Percentiles rank a stretch among this genome's conserved stretches.
Conservation (phyloP, 2,113 vertebrate species). For the Ammodytes dubius region DNA sequence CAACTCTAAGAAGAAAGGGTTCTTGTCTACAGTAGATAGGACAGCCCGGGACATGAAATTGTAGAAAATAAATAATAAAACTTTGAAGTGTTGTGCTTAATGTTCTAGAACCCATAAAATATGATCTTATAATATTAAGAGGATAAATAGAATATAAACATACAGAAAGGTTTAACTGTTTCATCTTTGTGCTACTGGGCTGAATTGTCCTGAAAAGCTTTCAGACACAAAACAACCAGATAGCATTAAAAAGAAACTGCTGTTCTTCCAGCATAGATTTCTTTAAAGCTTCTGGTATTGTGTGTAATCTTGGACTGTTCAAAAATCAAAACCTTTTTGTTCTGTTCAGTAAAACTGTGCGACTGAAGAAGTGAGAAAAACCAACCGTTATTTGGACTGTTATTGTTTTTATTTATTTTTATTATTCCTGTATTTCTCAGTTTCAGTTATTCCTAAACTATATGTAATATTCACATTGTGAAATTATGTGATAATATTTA, state of each 20-base stretch:
- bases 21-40: conserved; percentile 29
- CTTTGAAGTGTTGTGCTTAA: conserved; percentile 18
- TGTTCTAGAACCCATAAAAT: conserved; percentile 12
- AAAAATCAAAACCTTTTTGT: not conserved
- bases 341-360: not conserved
- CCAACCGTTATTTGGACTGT: too few relatives aligned
- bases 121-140: not conserved
- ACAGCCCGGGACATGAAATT: conserved; percentile 9
- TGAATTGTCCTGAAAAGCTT: not conserved
- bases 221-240: not conserved
- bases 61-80: not conserved
- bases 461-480: not conserved
- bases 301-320: not conserved
- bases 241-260: not conserved
- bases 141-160: not conserved
- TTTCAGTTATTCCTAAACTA: not conserved
- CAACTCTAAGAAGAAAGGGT: conserved; percentile 20
- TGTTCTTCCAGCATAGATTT: not conserved
- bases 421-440: not conserved
- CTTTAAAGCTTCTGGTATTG: not conserved
- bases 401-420: not conserved
- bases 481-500: conserved; percentile 1
- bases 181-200: too few relatives aligned
- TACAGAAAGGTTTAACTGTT: not conserved
- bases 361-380: not conserved